Conservation (phyloP, 1,140 invertebrate genomes). For the Venturia canescens region DNA sequence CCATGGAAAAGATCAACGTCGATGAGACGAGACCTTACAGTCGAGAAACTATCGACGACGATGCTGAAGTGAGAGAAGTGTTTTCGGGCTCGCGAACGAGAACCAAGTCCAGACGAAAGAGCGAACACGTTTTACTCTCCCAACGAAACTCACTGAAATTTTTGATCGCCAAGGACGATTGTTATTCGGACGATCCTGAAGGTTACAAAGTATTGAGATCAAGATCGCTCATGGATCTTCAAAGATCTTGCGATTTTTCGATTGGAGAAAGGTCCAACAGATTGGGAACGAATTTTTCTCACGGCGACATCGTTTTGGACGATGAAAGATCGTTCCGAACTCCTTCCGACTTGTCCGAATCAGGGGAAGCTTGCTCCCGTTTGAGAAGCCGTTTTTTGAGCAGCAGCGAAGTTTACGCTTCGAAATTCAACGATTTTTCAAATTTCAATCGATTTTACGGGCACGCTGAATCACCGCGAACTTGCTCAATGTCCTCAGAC, state of each 20-base stretch:
- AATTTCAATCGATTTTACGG: not conserved
- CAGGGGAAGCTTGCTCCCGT: conserved; percentile 28
- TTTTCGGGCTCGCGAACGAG: conserved; percentile 14
- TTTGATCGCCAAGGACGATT: conserved; percentile 29
- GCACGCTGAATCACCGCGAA: conserved; percentile 8
- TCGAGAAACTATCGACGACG: conserved; percentile 46
- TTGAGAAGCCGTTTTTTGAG: not conserved
- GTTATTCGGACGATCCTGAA: conserved; percentile 28
- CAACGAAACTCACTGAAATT: conserved; percentile 60
- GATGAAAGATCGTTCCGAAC: conserved; percentile 39
- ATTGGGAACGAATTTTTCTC: not conserved
- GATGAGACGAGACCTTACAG: conserved; percentile 48
- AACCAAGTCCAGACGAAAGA: conserved; percentile 53
- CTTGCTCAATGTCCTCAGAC: not conserved
- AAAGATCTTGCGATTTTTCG: conserved; percentile 45
- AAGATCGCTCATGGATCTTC: conserved; percentile 64
- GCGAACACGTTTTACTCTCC: conserved; percentile 66
- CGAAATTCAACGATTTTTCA: not conserved
- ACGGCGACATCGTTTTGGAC: not conserved
- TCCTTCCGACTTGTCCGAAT: conserved; percentile 7
- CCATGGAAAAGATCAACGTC: conserved; percentile 38
- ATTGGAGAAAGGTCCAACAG: not conserved
- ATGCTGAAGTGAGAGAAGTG: conserved; percentile 23
- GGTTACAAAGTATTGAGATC: conserved; percentile 46
- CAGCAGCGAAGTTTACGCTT: not conserved